Evolutionary conservation across 2,113 vertebrate species (phyloP), one percentile per base, ranked within the genome.

Genomic region (Trachemys scripta): DNA sequence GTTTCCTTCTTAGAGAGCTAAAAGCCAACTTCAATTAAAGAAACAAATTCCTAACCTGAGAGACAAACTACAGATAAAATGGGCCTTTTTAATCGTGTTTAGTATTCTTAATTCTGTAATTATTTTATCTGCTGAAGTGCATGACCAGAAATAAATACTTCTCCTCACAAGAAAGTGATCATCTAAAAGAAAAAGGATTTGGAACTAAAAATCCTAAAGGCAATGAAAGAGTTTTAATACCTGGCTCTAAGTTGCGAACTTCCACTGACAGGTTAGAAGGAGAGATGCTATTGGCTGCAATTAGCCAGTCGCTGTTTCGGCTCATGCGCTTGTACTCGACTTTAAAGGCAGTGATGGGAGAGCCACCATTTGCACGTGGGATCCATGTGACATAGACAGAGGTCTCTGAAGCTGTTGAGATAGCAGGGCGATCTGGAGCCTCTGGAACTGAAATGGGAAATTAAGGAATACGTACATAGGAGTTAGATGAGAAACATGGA

Each of bases 361-460:
- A 99, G 35, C 99, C 99, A 0, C 99, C 99, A 0, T 99, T 99
- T 1, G 99, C 99, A 19, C 99, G 98, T 1, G 99, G 99, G 57
- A 99, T 99, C 99, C 99, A 99, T 0, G 99, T 99, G 96, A 99
- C 99, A 0, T 99, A 99, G n/a, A 99, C 99, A 0, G 99, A 99
- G 0, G 99, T 99, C 45, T 99, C 99, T 0, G 99, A 99, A 0
- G 99, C 99, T 56, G 98, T 99, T 83, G 99, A 99, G 95, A 99
- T 98, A 1, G 99, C 99, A 14, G 99, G 99, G 2, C 99, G 98
- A 94, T 99, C 99, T 0, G 99, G 99, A 17, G 99, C 99, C 96
- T 99, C 99, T 22, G 99, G 99, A 17, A 99, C 99, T 99, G 97
- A 53, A 92, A 82, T 1, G 1, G 45, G 69, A 94, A 97, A 96